Evolutionary conservation across 2,888 invertebrate genomes (phyloP).

Genomic region (Yponomeuta evonymella): DNA sequence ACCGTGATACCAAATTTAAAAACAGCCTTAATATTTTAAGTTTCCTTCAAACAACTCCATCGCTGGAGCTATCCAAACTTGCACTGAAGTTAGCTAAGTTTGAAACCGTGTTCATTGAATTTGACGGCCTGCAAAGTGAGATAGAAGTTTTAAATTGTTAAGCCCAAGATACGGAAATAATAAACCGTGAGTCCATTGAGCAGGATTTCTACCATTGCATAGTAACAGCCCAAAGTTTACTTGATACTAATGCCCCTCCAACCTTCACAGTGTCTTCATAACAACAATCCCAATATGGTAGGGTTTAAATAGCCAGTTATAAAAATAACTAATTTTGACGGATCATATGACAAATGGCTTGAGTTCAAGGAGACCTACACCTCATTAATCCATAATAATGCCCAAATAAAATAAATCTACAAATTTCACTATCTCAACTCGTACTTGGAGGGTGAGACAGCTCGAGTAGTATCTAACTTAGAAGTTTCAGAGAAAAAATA

Average conservation of each 20-base stretch:
- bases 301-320: conserved; percentile 24
- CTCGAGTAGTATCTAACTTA: conserved; percentile 25
- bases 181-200: background rate
- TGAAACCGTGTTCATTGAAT: background rate
- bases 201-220: conserved; percentile 8
- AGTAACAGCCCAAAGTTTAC: background rate
- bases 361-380: conserved; percentile 25
- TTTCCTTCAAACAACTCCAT: background rate
- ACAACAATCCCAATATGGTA: background rate
- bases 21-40: too few species aligned
- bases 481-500: conserved; percentile 25
- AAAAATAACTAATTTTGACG: conserved; percentile 26
- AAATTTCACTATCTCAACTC: conserved; percentile 19
- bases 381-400: conserved; percentile 25
- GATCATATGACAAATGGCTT: conserved; percentile 26
- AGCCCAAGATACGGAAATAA: background rate
- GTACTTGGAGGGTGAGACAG: conserved; percentile 27
- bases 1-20: too few species aligned
- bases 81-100: background rate
- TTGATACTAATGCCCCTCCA: background rate
- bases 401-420: conserved; percentile 14
- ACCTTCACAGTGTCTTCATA: background rate
- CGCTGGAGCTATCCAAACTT: background rate
- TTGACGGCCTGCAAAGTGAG: background rate
- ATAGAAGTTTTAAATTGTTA: conserved; percentile 2